Evolutionary conservation across 2,113 vertebrate species (phyloP).

Genomic region (Anser brachyrhynchus): DNA sequence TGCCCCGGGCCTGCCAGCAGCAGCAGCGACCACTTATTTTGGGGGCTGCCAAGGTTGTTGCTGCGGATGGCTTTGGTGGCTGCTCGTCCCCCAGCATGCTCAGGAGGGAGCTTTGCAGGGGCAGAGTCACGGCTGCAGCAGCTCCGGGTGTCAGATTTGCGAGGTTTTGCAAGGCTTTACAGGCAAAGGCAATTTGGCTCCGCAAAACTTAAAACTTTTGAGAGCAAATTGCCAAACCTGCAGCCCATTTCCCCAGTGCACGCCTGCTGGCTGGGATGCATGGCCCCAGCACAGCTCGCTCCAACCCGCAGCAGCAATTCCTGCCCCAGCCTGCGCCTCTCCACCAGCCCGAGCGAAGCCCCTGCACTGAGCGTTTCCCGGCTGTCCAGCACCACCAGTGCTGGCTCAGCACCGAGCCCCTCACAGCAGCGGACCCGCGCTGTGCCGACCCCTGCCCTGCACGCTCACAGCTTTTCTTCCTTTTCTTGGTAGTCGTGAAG

Average conservation of each 20-base stretch:
- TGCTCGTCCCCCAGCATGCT: not conserved
- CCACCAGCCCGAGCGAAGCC: too few relatives aligned
- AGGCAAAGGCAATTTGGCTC: not conserved
- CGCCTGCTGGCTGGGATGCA: too few relatives aligned
- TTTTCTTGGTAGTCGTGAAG: not conserved
- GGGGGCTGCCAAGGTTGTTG: not conserved
- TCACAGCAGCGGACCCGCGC: too few relatives aligned
- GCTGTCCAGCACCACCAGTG: too few relatives aligned
- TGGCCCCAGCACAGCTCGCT: too few relatives aligned
- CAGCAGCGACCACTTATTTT: not conserved
- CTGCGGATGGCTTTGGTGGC: rapidly evolving
- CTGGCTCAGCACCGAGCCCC: too few relatives aligned
- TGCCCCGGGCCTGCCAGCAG: not conserved
- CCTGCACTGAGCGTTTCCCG: too few relatives aligned
- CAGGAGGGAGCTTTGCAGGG: not conserved
- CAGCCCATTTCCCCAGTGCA: not conserved
- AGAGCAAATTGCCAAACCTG: not conserved
- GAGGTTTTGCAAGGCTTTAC: not conserved
- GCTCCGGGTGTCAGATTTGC: not conserved
- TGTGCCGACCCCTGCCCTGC: too few relatives aligned
- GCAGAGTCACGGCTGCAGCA: rapidly evolving
- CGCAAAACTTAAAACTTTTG: not conserved
- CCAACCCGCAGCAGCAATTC: too few relatives aligned
- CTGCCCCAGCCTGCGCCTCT: too few relatives aligned
- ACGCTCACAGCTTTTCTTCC: rapidly evolving